A percentile compares a stretch with the other conserved stretches of the same genome.
phyloP scores from a whole-genome alignment of 2,797 vertebrate genomes.

The Leucoraja ocellata region DNA sequence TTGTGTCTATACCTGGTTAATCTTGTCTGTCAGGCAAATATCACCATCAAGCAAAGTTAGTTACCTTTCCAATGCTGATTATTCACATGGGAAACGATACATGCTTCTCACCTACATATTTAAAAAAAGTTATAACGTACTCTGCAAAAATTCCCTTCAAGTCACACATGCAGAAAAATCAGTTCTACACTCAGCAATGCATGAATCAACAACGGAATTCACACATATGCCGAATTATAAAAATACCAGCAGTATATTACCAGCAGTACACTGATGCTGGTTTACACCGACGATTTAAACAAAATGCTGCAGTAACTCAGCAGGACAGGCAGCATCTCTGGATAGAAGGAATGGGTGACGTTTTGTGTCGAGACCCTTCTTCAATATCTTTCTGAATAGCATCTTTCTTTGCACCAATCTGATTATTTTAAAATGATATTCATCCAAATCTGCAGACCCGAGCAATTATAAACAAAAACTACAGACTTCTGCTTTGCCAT shows the following conservation, averaged over 20 bases:
- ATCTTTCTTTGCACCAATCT: constrained; percentile 46
- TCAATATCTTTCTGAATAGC: background rate
- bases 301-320: too few species aligned
- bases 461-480: constrained; percentile 55
- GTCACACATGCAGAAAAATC: background rate
- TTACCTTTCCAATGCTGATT: background rate
- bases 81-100: constrained; percentile 57
- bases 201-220: background rate
- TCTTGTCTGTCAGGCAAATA: background rate
- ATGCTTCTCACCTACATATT: constrained; percentile 42
- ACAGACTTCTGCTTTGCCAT: constrained; percentile 48
- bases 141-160: background rate
- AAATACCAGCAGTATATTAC: background rate
- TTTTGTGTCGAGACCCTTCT: too few species aligned
- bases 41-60: background rate
- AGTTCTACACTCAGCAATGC: background rate
- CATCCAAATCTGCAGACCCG: constrained; percentile 53
- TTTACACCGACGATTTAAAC: too few species aligned
- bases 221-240: background rate
- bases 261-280: too few species aligned
- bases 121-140: background rate
- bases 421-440: constrained; percentile 49
- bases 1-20: background rate
- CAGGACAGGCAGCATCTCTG: too few species aligned
- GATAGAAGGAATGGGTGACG: too few species aligned